Evolutionary conservation across 2,113 vertebrate species (phyloP), one percentile per base, ranked within the genome.

Genomic region (Pseudorasbora parva): DNA sequence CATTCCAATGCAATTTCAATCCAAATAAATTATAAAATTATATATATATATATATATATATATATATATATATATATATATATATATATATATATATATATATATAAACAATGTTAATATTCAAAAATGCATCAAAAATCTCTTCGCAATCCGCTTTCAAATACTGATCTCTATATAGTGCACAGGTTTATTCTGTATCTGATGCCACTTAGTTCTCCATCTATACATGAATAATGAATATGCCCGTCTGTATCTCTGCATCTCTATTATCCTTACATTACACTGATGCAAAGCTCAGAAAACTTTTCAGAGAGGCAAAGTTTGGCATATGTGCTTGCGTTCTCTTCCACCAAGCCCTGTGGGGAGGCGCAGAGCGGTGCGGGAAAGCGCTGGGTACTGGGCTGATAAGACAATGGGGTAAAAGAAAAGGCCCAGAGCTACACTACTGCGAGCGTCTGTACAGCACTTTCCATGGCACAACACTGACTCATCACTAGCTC

Each of bases 241-340:
- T n/a, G 43, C 62, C n/a, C 17, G 5, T 60, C 9, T 51, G 27
- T 43, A 45, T 47, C 37, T 47, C 43, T 49, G 33, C 60, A 54
- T 81, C 41, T 49, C 25, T 66, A 37, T 62, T 81, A 33, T 79
- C 43, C 73, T 86, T 69, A 83, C 71, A 82, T 81, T 72, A 81
- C 64, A n/a, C 54, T 84, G 57, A 62, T 60, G 54, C 45, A 81
- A 82, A 83, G 64, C 66, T 41, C 60, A 33, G 43, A 90, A 89
- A 89, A 88, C 85, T 85, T 89, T 90, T 82, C 91, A 89, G 92
- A 92, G 90, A 91, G 89, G 88, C 91, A 94, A 93, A 94, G 90
- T 94, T 94, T 90, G 92, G 92, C 90, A 92, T 89, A 91, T 93
- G 92, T 91, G 89, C 90, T 89, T 91, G 91, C 91, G 92, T 93